Conservation (phyloP, 2,113 vertebrate genomes). For the Lynx canadensis region DNA sequence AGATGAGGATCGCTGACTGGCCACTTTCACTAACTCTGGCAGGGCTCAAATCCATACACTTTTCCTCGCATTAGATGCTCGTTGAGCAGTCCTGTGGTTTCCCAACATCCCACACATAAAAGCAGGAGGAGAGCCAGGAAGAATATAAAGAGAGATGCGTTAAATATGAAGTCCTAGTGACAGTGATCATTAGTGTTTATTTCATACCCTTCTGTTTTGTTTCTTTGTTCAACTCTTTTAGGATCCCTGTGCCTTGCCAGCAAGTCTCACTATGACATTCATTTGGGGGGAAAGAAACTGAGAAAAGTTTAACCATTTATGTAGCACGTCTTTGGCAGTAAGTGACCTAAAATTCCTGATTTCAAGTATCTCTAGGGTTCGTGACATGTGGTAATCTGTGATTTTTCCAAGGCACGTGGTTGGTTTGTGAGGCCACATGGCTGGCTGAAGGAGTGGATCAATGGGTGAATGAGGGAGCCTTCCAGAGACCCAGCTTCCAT, state of each 20-base stretch:
- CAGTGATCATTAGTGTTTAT: background rate
- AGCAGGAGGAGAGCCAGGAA: background rate
- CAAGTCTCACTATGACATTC: background rate
- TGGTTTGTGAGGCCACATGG: background rate
- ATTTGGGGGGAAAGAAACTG: background rate
- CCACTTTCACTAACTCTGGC: background rate
- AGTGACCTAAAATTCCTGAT: background rate
- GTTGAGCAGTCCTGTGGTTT: background rate
- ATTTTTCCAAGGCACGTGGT: background rate
- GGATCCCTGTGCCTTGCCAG: background rate
- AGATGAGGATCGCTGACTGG: slow-evolving; percentile 18
- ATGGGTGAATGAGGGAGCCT: background rate
- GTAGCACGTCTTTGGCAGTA: background rate
- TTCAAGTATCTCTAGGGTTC: background rate
- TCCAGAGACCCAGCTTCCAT: background rate
- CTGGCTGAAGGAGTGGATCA: background rate
- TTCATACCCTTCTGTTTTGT: background rate
- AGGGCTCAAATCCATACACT: background rate
- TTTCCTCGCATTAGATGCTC: background rate
- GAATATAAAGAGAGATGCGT: background rate
- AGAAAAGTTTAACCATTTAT: background rate
- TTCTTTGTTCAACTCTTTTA: slow-evolving; percentile 15
- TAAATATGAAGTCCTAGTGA: background rate
- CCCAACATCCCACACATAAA: background rate
- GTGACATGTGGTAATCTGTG: background rate